Conservation (phyloP, 92 coral and sea anemone species). For the Galaxea fascicularis region DNA sequence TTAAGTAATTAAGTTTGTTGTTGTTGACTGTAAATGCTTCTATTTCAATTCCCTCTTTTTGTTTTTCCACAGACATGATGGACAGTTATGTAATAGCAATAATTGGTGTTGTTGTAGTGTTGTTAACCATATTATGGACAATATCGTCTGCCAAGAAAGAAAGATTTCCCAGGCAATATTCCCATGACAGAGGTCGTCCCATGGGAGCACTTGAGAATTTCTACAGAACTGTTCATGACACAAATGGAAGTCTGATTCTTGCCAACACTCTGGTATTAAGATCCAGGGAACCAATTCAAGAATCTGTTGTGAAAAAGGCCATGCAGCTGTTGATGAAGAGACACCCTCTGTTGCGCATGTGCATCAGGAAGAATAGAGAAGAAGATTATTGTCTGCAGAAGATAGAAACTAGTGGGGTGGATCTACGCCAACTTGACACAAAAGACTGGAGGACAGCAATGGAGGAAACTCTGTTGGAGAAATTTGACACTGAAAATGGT, state of each 20-base stretch:
- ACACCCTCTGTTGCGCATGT: slow-evolving; percentile 34
- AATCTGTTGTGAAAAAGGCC: slow-evolving; percentile 12
- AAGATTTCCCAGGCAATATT: not conserved
- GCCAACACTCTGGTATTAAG: slow-evolving; percentile 13
- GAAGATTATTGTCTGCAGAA: slow-evolving; percentile 11
- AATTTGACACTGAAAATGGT: slow-evolving; percentile 33
- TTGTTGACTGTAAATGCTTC: too few species aligned
- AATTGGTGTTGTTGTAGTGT: not conserved
- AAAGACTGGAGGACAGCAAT: slow-evolving; percentile 20
- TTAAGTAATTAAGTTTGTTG: too few species aligned
- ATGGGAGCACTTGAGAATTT: not conserved
- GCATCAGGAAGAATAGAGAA: slow-evolving; percentile 4
- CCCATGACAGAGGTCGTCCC: slow-evolving; percentile 19
- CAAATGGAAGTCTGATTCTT: not conserved
- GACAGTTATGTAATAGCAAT: not conserved
- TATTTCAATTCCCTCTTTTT: not conserved
- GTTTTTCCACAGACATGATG: not conserved
- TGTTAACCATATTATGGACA: not conserved
- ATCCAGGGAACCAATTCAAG: slow-evolving; percentile 8
- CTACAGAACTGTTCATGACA: not conserved
- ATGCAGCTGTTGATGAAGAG: slow-evolving; percentile 19
- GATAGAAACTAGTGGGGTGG: slow-evolving; percentile 1
- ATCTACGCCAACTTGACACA: slow-evolving; percentile 23
- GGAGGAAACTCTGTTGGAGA: slow-evolving; percentile 27
- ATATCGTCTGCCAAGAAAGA: not conserved